Conservation (phyloP, 2,888 invertebrate species). For the Clunio marinus region DNA sequence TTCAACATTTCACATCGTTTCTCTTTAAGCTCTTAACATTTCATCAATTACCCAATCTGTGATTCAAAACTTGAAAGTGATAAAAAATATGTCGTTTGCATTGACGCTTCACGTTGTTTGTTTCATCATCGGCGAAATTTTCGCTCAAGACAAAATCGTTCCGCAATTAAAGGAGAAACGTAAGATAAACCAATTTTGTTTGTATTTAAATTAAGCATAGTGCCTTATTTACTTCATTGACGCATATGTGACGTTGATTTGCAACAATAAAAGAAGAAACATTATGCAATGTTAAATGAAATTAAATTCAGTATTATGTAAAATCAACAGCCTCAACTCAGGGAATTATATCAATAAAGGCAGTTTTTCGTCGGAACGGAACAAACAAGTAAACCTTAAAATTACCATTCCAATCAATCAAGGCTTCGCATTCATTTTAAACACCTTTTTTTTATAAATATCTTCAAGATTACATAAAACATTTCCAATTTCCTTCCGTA, state of each 20-base stretch:
- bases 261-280: neutral
- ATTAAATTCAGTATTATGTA: neutral
- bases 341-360: neutral
- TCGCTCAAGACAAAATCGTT: neutral
- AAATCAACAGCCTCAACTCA: neutral
- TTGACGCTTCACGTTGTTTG: neutral
- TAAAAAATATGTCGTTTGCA: neutral
- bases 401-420: no score
- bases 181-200: no score
- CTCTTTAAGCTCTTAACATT: neutral
- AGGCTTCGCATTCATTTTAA: no score
- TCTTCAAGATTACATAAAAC: neutral
- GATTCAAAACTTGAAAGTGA: constrained; percentile 1
- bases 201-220: no score
- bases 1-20: neutral
- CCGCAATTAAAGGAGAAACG: constrained; percentile 17
- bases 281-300: neutral
- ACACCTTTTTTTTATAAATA: no score
- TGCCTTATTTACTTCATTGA: no score
- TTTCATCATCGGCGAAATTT: neutral
- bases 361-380: no score
- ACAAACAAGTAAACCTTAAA: no score
- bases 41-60: neutral
- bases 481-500: neutral
- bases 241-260: no score